Conservation (phyloP, 2,888 invertebrate species). For the Drosophila lutescens region DNA sequence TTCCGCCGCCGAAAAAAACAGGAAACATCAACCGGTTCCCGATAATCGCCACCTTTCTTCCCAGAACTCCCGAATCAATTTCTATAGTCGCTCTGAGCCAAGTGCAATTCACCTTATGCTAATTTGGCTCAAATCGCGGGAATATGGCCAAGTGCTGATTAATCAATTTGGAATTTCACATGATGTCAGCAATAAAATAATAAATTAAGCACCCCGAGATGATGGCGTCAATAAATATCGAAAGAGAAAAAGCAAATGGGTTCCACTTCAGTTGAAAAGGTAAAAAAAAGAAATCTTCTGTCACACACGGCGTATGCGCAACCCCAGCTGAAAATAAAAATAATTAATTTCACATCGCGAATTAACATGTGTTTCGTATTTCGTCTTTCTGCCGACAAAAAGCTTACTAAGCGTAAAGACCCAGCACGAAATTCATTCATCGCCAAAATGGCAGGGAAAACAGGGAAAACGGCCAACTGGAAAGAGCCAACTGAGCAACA, state of each 20-base stretch:
- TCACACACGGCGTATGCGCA: conserved; percentile 63
- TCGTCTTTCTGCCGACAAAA: conserved; percentile 50
- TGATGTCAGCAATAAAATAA: conserved; percentile 69
- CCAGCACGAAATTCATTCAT: conserved; percentile 70
- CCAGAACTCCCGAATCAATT: conserved; percentile 28
- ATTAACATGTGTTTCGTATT: conserved; percentile 70
- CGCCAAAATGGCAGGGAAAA: conserved; percentile 4
- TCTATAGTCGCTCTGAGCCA: conserved; percentile 3
- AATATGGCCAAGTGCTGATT: conserved; percentile 47
- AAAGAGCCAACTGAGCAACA: conserved; percentile 41
- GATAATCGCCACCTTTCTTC: conserved; percentile 10
- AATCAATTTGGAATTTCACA: conserved; percentile 67
- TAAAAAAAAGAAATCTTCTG: conserved; percentile 52
- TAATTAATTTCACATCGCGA: conserved; percentile 41
- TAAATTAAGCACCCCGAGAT: conserved; percentile 31
- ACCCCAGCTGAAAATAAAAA: conserved; percentile 35
- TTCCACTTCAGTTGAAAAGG: conserved; percentile 3
- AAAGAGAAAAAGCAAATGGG: neutral
- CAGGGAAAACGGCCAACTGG: conserved; percentile 31
- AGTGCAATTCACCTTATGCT: conserved; percentile 69
- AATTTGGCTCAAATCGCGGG: conserved; percentile 34
- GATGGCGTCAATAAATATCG: conserved; percentile 42
- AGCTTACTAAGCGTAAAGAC: conserved; percentile 72
- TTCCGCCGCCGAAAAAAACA: neutral
- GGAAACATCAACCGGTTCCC: conserved; percentile 8